phyloP scores from a whole-genome alignment of 2,888 invertebrate genomes.

The Sesia bembeciformis region DNA sequence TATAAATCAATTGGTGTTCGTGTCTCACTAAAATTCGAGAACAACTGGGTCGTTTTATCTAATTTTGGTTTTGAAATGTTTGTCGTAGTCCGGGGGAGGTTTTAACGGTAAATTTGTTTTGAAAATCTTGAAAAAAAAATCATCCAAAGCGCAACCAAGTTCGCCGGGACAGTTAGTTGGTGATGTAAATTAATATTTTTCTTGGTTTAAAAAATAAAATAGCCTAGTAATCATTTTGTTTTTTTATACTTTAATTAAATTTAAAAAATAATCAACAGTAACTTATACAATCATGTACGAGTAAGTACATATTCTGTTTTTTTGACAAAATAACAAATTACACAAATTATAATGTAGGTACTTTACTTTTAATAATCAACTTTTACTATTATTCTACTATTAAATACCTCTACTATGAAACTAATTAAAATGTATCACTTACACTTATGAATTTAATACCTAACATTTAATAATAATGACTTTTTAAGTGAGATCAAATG shows the following conservation, averaged over 20 bases:
- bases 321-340: background rate
- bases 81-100: constrained; percentile 5
- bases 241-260: background rate
- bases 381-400: background rate
- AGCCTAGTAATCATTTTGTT: background rate
- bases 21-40: constrained; percentile 8
- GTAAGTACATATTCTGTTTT: background rate
- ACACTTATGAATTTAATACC: background rate
- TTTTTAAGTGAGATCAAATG: background rate
- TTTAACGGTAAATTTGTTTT: background rate
- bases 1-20: constrained; percentile 8
- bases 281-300: background rate
- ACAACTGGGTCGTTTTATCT: constrained; percentile 5
- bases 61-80: constrained; percentile 7
- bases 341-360: background rate
- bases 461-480: background rate
- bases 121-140: background rate
- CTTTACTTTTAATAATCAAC: background rate
- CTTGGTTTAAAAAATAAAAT: background rate
- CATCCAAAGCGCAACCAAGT: background rate
- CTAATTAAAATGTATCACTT: background rate
- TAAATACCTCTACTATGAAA: background rate
- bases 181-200: background rate
- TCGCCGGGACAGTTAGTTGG: background rate
- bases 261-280: background rate